These are phyloP conservation scores for Diarsia dahlii DNA, from an alignment of 2,888 invertebrate species.

Conservation along the genomic window DNA sequence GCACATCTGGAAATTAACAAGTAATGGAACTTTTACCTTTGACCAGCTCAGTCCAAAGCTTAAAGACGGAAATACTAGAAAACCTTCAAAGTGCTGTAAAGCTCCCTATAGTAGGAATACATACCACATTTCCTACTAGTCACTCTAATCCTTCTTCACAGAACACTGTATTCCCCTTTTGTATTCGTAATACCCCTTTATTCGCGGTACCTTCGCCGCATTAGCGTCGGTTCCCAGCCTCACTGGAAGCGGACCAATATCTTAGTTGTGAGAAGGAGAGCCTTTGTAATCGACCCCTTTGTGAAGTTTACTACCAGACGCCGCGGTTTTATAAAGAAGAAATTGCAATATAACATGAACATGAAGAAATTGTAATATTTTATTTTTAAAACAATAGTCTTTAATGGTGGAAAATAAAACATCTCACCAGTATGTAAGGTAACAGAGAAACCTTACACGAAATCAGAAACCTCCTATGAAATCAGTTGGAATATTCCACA, in stretches of 20 bases:
- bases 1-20: not conserved
- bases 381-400: not conserved
- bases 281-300: constrained; percentile 1
- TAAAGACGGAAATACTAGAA: not conserved
- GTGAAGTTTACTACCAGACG: not conserved
- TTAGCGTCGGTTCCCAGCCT: not conserved
- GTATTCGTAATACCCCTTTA: constrained; percentile 5
- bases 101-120: not conserved
- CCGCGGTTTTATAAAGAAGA: not conserved
- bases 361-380: not conserved
- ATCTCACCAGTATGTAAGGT: no score
- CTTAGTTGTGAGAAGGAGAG: not conserved
- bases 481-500: not conserved
- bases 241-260: not conserved
- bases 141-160: not conserved
- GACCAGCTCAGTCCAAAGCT: not conserved
- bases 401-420: no score
- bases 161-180: constrained; percentile 1
- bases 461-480: no score
- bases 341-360: no score
- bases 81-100: not conserved
- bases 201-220: not conserved
- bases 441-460: no score
- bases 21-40: not conserved
- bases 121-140: not conserved